Base-by-base conservation (phyloP, 2,113 vertebrate species). In the Scomber scombrus region DNA sequence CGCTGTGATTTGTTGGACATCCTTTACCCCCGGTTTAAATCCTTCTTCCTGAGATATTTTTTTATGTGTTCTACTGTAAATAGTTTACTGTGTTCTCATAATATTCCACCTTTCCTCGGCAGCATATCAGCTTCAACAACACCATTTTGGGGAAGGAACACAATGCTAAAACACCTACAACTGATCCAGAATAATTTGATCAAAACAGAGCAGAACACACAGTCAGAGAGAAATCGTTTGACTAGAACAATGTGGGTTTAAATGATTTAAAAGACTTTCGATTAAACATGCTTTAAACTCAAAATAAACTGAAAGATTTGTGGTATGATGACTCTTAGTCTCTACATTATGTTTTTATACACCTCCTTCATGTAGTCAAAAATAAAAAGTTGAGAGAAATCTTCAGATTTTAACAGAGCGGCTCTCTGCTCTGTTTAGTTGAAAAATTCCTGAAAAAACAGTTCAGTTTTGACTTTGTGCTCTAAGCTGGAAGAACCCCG, bases 401-500 rank as follows among this genome's bases (percentile, higher is more conserved):
- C 2, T 18, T 11, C 16, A 1, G 1, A 45, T 74, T 31, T 56
- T 10, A 34, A 34, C 31, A 45, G 50, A 18, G 5, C 51, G 9
- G 2, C 47, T 77, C 50, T n/a, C 26, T 54, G 13, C 29, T 52
- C 16, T 71, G 10, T 66, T 77, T 56, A 15, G 23, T 2, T 62
- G 21, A 43, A 67, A 69, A 77, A 47, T 70, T 63, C 15, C 16
- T 63, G 16, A 13, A 26, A 70, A 63, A 66, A 49, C 18, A 46
- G 46, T 70, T 70, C 16, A 62, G 26, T 52, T 82, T 74, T 80
- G 68, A 61, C 72, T 81, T 82, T 15, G 18, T 29, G 16, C 13
- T 76, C 51, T 61, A 49, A 81, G 71, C 75, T 87, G 84, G 68
- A 85, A 83, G 88, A 88, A 81, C 84, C 90, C 86, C 54, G 71